Evolutionary conservation across 2,113 vertebrate genomes (phyloP).

Genomic region (Actenoides lindsayi): DNA sequence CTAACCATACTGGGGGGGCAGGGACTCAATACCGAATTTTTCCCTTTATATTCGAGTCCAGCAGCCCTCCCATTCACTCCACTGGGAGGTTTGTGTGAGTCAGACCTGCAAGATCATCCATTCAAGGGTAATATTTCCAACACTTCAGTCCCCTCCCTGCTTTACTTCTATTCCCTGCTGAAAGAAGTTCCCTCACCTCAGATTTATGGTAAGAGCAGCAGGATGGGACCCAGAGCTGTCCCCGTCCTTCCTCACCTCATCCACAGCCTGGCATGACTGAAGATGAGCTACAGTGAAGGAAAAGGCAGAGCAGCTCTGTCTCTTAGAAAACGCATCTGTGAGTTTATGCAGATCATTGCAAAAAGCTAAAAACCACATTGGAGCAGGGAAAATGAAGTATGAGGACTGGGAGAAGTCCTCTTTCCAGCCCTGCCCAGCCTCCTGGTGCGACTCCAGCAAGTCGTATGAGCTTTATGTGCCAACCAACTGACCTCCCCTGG

Average conservation of each 20-base stretch:
- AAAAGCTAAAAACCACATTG: not conserved
- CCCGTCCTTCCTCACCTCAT: not conserved
- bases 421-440: constrained; percentile 17
- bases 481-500: not conserved
- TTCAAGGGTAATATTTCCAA: constrained; percentile 42
- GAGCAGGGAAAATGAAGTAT: not conserved
- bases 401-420: not conserved
- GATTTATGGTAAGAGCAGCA: not conserved
- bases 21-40: constrained; percentile 29
- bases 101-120: constrained; percentile 40
- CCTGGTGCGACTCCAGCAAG: not conserved
- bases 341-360: not conserved
- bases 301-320: not conserved
- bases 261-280: fast-evolving
- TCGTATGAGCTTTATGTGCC: not conserved
- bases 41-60: not conserved
- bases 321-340: not conserved
- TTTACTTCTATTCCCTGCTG: not conserved
- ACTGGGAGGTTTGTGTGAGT: constrained; percentile 42
- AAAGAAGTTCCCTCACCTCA: not conserved
- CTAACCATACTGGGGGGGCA: not conserved
- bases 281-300: not conserved
- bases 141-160: constrained; percentile 28
- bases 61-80: constrained; percentile 44
- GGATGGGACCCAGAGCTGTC: not conserved